Conservation (phyloP, 35 echinoderm and acorn worm genomes). For the Stichopus chloronotus region DNA sequence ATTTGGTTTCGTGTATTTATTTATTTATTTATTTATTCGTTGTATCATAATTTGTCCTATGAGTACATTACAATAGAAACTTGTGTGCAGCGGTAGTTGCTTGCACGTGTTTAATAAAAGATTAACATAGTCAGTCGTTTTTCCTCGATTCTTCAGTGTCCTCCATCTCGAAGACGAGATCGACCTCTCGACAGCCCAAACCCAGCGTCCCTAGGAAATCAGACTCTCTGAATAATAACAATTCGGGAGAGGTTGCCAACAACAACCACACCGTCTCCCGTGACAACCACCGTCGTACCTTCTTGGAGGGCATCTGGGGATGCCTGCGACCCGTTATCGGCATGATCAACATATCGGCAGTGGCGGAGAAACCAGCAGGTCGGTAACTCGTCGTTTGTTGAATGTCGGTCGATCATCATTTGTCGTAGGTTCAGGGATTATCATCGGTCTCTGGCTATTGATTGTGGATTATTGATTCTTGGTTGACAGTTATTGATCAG, state of each 20-base stretch:
- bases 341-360: constrained; percentile 88
- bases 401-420: background rate
- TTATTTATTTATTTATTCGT: too few species aligned
- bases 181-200: constrained; percentile 81
- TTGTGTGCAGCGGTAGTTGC: too few species aligned
- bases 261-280: constrained; percentile 68
- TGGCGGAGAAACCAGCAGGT: constrained; percentile 86
- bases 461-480: too few species aligned
- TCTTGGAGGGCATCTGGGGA: constrained; percentile 92
- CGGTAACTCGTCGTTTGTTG: background rate
- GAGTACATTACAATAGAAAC: too few species aligned
- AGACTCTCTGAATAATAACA: constrained; percentile 55
- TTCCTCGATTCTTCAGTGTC: constrained; percentile 57
- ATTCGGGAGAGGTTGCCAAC: constrained; percentile 46
- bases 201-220: constrained; percentile 78
- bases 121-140: too few species aligned
- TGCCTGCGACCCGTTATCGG: constrained; percentile 91
- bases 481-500: too few species aligned
- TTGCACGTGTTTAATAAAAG: too few species aligned
- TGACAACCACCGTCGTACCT: constrained; percentile 77
- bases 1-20: too few species aligned
- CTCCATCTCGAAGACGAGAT: constrained; percentile 89
- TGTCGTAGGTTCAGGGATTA: background rate
- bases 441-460: too few species aligned
- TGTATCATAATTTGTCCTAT: too few species aligned